Percentiles rank a stretch among this genome's conserved stretches.
Evolutionary conservation across 2,888 invertebrate genomes (phyloP).

Genomic region (Platycheirus albimanus): DNA sequence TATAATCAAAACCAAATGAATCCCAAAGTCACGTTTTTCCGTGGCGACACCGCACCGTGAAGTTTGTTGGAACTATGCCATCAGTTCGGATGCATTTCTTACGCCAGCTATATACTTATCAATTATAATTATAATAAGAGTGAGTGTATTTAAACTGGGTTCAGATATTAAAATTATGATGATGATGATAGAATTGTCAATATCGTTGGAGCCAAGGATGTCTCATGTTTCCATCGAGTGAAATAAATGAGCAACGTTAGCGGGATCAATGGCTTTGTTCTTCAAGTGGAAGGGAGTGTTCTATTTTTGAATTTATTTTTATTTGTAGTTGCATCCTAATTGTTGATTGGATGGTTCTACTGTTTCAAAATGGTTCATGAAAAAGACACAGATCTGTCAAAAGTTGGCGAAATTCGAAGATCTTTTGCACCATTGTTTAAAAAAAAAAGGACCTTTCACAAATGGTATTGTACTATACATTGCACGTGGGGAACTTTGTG

Average conservation of each 20-base stretch:
- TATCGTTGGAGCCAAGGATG: not conserved
- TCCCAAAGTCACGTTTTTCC: slow-evolving; percentile 41
- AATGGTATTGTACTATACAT: too few relatives aligned
- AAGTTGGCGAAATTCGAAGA: too few relatives aligned
- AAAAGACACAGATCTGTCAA: too few relatives aligned
- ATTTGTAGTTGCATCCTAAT: too few relatives aligned
- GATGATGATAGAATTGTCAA: slow-evolving; percentile 2
- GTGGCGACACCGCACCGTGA: slow-evolving; percentile 12
- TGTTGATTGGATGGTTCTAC: too few relatives aligned
- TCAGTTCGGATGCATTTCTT: not conserved
- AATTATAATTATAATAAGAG: not conserved
- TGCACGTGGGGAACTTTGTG: too few relatives aligned
- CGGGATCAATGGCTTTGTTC: not conserved
- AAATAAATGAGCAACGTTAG: not conserved
- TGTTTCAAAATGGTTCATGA: too few relatives aligned
- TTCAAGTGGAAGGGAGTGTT: not conserved
- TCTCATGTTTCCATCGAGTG: not conserved
- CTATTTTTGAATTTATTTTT: too few relatives aligned
- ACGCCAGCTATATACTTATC: not conserved
- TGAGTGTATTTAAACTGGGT: slow-evolving; percentile 3
- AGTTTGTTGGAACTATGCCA: slow-evolving; percentile 33
- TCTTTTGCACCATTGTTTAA: too few relatives aligned
- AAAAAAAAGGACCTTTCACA: too few relatives aligned
- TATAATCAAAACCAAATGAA: slow-evolving; percentile 7
- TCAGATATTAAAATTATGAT: not conserved